Evolutionary conservation across 2,113 vertebrate genomes (phyloP).

Genomic region (Pomatorhinus ruficollis): DNA sequence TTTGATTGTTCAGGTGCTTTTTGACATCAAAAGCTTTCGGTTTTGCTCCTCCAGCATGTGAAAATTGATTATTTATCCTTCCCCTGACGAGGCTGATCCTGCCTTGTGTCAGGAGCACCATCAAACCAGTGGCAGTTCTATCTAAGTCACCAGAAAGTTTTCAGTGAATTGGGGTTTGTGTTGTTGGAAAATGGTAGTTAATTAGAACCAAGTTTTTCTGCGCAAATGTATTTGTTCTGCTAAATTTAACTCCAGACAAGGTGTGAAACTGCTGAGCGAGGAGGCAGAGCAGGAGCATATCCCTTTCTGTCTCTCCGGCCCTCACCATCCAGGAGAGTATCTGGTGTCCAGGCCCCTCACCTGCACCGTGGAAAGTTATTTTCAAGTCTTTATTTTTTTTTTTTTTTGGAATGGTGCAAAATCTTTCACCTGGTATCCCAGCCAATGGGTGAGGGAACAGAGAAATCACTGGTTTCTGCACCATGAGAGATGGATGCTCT

Average conservation of each 20-base stretch:
- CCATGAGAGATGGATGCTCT: rapidly evolving
- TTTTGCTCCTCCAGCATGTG: background rate
- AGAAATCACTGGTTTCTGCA: background rate
- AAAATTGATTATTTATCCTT: constrained; percentile 54
- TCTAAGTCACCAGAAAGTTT: background rate
- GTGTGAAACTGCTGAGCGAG: background rate
- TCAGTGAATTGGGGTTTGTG: constrained; percentile 11
- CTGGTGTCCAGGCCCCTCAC: background rate
- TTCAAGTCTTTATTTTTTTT: background rate
- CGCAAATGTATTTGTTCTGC: constrained; percentile 18
- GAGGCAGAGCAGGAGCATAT: background rate
- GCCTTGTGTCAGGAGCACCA: constrained; percentile 34
- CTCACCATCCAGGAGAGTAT: background rate
- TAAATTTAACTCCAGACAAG: constrained; percentile 44
- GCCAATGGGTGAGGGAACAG: background rate
- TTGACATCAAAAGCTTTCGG: constrained; percentile 18
- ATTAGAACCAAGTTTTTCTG: constrained; percentile 20
- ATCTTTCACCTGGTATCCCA: background rate
- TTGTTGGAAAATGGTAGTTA: constrained; percentile 41
- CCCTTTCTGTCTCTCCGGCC: background rate
- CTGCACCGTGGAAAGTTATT: background rate
- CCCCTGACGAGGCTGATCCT: background rate
- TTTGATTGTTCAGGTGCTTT: constrained; percentile 24
- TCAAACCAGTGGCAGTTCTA: background rate
- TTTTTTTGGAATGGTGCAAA: background rate